Percentiles rank a stretch among this genome's conserved stretches.
Conservation (phyloP, 1,140 invertebrate species). For the Ganaspis sp. region DNA sequence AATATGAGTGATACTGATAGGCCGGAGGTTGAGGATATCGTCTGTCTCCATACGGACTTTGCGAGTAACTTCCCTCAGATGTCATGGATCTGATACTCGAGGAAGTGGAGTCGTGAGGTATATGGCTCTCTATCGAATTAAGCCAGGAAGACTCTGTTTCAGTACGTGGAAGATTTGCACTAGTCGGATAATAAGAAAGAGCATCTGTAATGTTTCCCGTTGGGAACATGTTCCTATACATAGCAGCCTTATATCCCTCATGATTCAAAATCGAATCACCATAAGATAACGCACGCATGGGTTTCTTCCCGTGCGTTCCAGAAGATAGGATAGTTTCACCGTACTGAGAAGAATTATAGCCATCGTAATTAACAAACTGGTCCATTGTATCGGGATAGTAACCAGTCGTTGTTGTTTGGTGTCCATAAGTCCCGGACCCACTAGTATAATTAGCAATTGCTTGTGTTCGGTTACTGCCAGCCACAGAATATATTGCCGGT, state of each 20-base stretch:
- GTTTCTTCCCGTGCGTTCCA: slow-evolving; percentile 73
- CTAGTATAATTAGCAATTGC: slow-evolving; percentile 84
- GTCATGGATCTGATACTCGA: slow-evolving; percentile 79
- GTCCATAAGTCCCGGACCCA: slow-evolving; percentile 78
- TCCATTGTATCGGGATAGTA: slow-evolving; percentile 83
- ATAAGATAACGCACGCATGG: slow-evolving; percentile 74
- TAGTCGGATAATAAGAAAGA: slow-evolving; percentile 85
- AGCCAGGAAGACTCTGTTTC: slow-evolving; percentile 79
- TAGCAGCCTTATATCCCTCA: slow-evolving; percentile 81
- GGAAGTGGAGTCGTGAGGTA: slow-evolving; percentile 76
- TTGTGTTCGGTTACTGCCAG: slow-evolving; percentile 82
- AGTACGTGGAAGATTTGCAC: slow-evolving; percentile 78
- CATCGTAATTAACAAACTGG: slow-evolving; percentile 79
- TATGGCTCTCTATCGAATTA: slow-evolving; percentile 77
- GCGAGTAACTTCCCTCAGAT: slow-evolving; percentile 78
- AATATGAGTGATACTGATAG: slow-evolving; percentile 68
- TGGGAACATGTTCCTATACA: slow-evolving; percentile 83
- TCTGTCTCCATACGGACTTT: slow-evolving; percentile 79
- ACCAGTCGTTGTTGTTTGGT: slow-evolving; percentile 76
- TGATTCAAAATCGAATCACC: slow-evolving; percentile 79
- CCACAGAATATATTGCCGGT: slow-evolving; percentile 85
- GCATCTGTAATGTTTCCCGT: slow-evolving; percentile 85
- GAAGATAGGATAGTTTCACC: slow-evolving; percentile 66
- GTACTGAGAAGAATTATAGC: slow-evolving; percentile 63
- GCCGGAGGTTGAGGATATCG: slow-evolving; percentile 73